Conservation (phyloP, 2,797 vertebrate species). For the Rhinella marina region DNA sequence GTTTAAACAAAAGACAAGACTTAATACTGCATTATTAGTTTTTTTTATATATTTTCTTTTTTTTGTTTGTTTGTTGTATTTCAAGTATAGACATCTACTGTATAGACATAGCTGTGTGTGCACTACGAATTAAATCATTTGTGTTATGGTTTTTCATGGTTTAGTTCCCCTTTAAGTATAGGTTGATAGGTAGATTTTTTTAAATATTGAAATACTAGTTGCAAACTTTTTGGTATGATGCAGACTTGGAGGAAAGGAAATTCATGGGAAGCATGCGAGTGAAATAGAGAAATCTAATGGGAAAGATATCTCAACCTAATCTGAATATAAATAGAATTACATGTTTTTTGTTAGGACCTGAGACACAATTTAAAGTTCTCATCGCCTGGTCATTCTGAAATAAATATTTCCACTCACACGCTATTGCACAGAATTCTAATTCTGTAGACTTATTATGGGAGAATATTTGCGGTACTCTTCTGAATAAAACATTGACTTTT, state of each 20-base stretch:
- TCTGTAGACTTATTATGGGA: slow-evolving; percentile 36
- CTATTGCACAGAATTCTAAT: slow-evolving; percentile 51
- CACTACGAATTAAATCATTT: too few species aligned
- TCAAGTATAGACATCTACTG: too few species aligned
- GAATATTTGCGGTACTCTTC: slow-evolving; percentile 64
- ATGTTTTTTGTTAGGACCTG: slow-evolving; percentile 83
- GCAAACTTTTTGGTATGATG: slow-evolving; percentile 84
- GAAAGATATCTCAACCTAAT: slow-evolving; percentile 87
- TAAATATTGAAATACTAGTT: slow-evolving; percentile 90
- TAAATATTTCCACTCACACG: slow-evolving; percentile 67
- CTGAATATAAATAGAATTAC: slow-evolving; percentile 98
- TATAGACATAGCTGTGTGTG: too few species aligned
- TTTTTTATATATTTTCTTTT: too few species aligned
- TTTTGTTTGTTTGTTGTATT: too few species aligned
- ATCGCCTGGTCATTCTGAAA: slow-evolving; percentile 78
- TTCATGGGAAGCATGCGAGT: slow-evolving; percentile 86
- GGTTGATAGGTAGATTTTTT: slow-evolving; percentile 3
- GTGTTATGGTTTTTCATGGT: too few species aligned
- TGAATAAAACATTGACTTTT: slow-evolving; percentile 52
- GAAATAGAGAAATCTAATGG: slow-evolving; percentile 88
- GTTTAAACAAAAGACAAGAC: too few species aligned
- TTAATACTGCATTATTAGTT: too few species aligned
- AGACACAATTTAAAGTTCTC: slow-evolving; percentile 88
- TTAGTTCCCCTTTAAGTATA: too few species aligned
- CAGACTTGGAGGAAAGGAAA: slow-evolving; percentile 62